Conservation (phyloP, 2,113 vertebrate species). For the Clarias magur region DNA sequence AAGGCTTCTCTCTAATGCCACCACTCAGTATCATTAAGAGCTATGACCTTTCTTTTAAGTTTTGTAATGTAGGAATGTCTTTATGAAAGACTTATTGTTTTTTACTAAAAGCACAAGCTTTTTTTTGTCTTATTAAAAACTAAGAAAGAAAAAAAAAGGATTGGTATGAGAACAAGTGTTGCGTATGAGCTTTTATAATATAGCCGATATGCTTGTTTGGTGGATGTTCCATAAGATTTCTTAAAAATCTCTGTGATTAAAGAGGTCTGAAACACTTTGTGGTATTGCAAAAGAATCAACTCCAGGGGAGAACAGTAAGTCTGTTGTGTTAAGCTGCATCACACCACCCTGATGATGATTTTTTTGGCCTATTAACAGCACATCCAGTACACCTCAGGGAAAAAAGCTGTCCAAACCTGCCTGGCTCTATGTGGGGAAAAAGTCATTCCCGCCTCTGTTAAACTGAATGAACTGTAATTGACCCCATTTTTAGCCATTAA, state of each 20-base stretch:
- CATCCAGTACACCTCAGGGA: not conserved
- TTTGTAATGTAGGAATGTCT: not conserved
- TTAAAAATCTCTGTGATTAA: not conserved
- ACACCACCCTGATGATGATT: too few species aligned
- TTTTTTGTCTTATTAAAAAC: not conserved
- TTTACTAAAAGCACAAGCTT: not conserved
- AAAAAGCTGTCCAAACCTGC: too few species aligned
- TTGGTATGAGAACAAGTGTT: not conserved
- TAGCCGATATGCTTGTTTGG: not conserved
- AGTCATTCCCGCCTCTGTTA: too few species aligned
- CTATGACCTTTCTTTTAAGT: not conserved
- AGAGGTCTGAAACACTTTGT: not conserved
- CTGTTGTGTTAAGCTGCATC: too few species aligned
- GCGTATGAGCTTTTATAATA: not conserved
- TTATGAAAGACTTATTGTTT: not conserved
- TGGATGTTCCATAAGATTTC: not conserved
- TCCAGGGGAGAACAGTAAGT: not conserved
- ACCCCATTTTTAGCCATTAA: too few species aligned
- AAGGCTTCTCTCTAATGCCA: not conserved
- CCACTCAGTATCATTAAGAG: not conserved
- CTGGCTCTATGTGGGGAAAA: too few species aligned
- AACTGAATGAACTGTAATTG: too few species aligned
- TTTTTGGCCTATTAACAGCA: not conserved
- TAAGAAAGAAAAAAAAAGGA: not conserved
- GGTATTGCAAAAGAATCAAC: not conserved